Conservation (phyloP, 35 echinoderm and acorn worm species). For the Diadema setosum region DNA sequence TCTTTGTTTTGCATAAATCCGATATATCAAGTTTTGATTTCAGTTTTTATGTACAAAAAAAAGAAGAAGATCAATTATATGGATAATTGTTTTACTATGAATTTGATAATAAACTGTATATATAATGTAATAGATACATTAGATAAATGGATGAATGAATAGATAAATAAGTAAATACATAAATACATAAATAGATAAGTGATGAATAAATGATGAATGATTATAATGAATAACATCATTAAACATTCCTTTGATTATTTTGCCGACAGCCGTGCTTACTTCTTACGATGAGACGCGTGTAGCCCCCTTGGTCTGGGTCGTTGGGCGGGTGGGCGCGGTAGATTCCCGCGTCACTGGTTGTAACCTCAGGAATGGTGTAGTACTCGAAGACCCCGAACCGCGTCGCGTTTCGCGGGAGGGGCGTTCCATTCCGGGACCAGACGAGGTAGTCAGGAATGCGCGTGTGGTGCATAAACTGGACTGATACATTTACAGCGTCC, state of each 20-base stretch:
- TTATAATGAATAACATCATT: too few relatives aligned
- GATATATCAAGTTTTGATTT: too few relatives aligned
- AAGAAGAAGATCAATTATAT: too few relatives aligned
- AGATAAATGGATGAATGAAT: too few relatives aligned
- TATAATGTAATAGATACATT: not conserved
- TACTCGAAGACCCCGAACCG: not conserved
- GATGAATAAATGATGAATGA: not conserved
- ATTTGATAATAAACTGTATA: not conserved
- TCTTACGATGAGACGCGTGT: conserved; percentile 45
- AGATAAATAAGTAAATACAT: too few relatives aligned
- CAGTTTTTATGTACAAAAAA: too few relatives aligned
- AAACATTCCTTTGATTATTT: too few relatives aligned
- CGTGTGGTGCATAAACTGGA: not conserved
- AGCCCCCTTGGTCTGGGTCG: not conserved
- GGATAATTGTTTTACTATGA: too few relatives aligned
- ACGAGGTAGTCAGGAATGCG: not conserved
- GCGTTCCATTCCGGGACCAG: conserved; percentile 20
- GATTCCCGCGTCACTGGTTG: not conserved
- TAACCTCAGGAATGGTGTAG: conserved; percentile 10
- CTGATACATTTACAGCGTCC: not conserved
- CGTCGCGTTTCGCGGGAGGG: not conserved
- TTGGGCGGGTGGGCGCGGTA: conserved; percentile 25
- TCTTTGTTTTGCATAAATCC: too few relatives aligned
- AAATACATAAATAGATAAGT: not conserved
- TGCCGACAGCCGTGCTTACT: too few relatives aligned